Percentiles rank a stretch among this genome's conserved stretches.
Conservation (phyloP, 1,140 invertebrate species). For the Ditylenchus dipsaci region DNA sequence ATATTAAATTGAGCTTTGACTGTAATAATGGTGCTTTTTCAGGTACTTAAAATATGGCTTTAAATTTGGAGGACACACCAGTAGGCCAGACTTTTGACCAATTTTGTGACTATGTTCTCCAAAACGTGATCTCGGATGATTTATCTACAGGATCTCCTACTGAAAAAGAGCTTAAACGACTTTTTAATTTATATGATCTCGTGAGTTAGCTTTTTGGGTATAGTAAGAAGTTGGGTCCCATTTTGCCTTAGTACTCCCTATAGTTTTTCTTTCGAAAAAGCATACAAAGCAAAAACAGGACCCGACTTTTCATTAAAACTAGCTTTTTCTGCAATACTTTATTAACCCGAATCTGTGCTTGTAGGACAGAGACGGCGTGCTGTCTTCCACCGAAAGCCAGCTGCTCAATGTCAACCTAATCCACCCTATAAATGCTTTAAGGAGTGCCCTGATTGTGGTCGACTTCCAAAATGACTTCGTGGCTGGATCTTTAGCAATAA, state of each 20-base stretch:
- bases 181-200: slow-evolving; percentile 24
- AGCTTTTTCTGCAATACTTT: slow-evolving; percentile 20
- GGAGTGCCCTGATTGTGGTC: slow-evolving; percentile 77
- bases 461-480: slow-evolving; percentile 99
- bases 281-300: too few species aligned
- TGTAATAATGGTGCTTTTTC: too few species aligned
- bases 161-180: slow-evolving; percentile 19
- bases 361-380: slow-evolving; percentile 27
- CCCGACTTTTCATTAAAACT: too few species aligned
- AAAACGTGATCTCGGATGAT: not conserved
- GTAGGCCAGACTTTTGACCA: slow-evolving; percentile 6
- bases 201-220: slow-evolving; percentile 22
- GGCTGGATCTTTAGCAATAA: slow-evolving; percentile 82
- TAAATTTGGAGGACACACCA: not conserved
- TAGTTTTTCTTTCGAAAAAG: too few species aligned
- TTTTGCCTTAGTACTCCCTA: too few species aligned
- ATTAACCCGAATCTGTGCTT: not conserved
- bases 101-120: slow-evolving; percentile 1
- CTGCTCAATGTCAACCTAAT: slow-evolving; percentile 20
- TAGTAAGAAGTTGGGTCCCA: too few species aligned
- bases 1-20: too few species aligned
- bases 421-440: slow-evolving; percentile 18
- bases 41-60: not conserved
- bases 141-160: slow-evolving; percentile 23
- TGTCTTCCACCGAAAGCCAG: slow-evolving; percentile 13